These are phyloP conservation scores for Diplodus sargus DNA, from an alignment of 2,797 vertebrate genomes.

Conservation along the genomic window DNA sequence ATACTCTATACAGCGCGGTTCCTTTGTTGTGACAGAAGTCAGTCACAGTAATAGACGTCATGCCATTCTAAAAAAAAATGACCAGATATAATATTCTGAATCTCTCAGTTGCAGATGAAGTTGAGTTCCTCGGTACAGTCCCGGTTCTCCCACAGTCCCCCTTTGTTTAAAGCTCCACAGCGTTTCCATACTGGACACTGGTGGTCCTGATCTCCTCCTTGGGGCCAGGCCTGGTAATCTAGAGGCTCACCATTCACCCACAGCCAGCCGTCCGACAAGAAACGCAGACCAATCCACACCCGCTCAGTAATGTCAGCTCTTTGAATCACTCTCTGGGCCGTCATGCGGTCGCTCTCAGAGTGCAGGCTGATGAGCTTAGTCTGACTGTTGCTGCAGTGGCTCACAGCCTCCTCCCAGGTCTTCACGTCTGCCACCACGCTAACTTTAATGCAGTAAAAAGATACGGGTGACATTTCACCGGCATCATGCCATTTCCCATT, in stretches of 20 bases:
- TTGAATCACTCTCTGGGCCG: conserved; percentile 5
- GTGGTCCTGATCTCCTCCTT: conserved; percentile 12
- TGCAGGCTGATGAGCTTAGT: conserved; percentile 3
- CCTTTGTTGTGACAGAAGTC: background rate
- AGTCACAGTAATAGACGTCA: conserved; percentile 1
- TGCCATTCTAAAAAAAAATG: background rate
- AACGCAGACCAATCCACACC: conserved; percentile 71
- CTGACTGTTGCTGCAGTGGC: conserved; percentile 11
- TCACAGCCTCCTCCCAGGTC: conserved; percentile 51
- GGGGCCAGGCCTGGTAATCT: conserved; percentile 18
- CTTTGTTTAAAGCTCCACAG: conserved; percentile 50
- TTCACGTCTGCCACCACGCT: background rate
- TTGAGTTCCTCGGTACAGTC: conserved; percentile 46
- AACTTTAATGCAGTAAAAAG: conserved; percentile 45
- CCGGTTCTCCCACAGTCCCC: conserved; percentile 28
- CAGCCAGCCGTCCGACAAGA: conserved; percentile 59
- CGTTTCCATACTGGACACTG: conserved; percentile 43
- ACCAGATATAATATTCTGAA: background rate
- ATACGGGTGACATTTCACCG: accelerated
- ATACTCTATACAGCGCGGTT: background rate
- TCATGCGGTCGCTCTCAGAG: background rate
- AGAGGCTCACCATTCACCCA: conserved; percentile 59
- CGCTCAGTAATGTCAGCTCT: background rate
- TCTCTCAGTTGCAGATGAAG: conserved; percentile 43
- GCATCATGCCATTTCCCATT: background rate